Evolutionary conservation across 1,140 invertebrate genomes (phyloP).

Genomic region (Papilio polyxenes): DNA sequence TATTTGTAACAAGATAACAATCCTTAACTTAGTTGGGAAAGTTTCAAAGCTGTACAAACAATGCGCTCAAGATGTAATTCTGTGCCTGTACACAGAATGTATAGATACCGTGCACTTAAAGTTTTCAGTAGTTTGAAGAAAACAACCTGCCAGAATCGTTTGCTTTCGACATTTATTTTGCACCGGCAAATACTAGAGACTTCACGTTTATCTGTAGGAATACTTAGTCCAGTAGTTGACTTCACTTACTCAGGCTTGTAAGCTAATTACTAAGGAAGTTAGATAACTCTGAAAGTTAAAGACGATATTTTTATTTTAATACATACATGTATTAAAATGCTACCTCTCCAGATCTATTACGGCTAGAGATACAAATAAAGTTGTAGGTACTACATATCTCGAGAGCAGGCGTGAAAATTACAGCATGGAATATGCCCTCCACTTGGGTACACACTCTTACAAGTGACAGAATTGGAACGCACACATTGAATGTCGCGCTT

Average conservation of each 20-base stretch:
- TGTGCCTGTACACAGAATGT: not conserved
- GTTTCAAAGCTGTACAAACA: slow-evolving; percentile 21
- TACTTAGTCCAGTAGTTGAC: not conserved
- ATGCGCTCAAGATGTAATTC: slow-evolving; percentile 5
- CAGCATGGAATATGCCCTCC: slow-evolving; percentile 5
- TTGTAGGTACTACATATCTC: not conserved
- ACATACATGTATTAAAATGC: not conserved
- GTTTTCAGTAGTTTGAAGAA: slow-evolving; percentile 11
- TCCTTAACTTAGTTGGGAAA: slow-evolving; percentile 1
- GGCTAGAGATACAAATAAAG: not conserved
- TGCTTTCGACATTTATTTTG: slow-evolving; percentile 4
- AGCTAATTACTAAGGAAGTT: not conserved
- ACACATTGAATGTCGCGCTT: slow-evolving; percentile 20
- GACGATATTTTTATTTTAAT: not conserved
- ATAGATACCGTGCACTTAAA: not conserved
- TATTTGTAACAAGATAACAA: slow-evolving; percentile 19
- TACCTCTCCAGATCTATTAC: too few species aligned
- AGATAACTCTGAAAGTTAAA: too few species aligned
- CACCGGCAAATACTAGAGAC: not conserved
- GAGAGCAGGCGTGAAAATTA: slow-evolving; percentile 10
- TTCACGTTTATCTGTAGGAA: not conserved
- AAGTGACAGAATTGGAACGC: slow-evolving; percentile 29
- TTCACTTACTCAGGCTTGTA: not conserved
- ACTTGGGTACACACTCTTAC: not conserved
- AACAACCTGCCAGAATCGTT: slow-evolving; percentile 4